Conservation (phyloP, 2,888 invertebrate species). For the Sphinx pinastri region DNA sequence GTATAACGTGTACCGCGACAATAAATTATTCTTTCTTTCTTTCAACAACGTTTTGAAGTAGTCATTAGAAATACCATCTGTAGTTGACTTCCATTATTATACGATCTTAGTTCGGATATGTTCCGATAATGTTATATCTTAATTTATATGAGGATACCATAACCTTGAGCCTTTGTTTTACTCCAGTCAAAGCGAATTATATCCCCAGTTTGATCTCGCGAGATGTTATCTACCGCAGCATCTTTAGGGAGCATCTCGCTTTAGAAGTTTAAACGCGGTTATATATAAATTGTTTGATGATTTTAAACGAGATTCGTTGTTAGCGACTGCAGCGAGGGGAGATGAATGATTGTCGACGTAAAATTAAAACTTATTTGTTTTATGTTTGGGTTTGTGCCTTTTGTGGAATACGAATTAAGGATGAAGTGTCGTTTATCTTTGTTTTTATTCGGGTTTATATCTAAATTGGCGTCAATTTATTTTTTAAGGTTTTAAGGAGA, state of each 20-base stretch:
- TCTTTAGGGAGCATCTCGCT: conserved; percentile 13
- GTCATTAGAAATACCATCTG: too few relatives aligned
- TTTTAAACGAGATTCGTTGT: conserved; percentile 24
- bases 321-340: conserved; percentile 7
- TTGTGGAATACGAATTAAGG: conserved; percentile 14
- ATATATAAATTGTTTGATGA: conserved; percentile 25
- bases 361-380: conserved; percentile 25
- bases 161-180: not conserved
- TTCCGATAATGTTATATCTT: too few relatives aligned
- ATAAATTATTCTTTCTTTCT: too few relatives aligned
- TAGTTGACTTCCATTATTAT: too few relatives aligned
- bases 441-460: not conserved
- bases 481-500: not conserved
- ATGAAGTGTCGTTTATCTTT: not conserved
- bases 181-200: conserved; percentile 8
- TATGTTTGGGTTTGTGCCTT: conserved; percentile 19
- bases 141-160: not conserved
- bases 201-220: conserved; percentile 7
- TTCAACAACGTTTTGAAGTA: too few relatives aligned
- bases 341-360: conserved; percentile 19
- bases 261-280: conserved; percentile 19
- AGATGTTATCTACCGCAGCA: conserved; percentile 10
- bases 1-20: too few relatives aligned
- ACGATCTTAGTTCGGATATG: too few relatives aligned
- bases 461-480: not conserved